phyloP scores from a whole-genome alignment of 2,888 invertebrate species.

The Orthosia gracilis region DNA sequence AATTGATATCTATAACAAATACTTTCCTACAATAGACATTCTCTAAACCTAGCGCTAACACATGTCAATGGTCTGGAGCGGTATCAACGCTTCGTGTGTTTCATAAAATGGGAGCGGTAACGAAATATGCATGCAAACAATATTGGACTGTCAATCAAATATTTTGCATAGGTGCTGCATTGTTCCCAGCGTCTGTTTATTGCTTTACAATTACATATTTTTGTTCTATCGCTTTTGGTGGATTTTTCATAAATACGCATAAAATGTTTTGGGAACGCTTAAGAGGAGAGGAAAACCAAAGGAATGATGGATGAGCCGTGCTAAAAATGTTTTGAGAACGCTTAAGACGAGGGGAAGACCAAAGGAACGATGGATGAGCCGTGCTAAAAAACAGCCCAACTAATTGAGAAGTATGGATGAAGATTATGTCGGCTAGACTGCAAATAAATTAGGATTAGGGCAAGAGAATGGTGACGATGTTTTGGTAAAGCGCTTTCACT shows the following conservation, averaged over 20 bases:
- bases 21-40: constrained; percentile 3
- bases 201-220: constrained; percentile 16
- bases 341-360: too few relatives aligned
- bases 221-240: neutral
- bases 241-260: neutral
- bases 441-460: too few relatives aligned
- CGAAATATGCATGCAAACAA: constrained; percentile 60
- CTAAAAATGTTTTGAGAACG: too few relatives aligned
- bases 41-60: constrained; percentile 9
- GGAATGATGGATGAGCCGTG: too few relatives aligned
- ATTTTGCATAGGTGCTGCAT: constrained; percentile 35
- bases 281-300: too few relatives aligned
- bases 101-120: constrained; percentile 46
- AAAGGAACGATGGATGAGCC: too few relatives aligned
- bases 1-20: neutral
- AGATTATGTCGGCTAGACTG: too few relatives aligned
- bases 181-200: constrained; percentile 39
- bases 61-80: constrained; percentile 29
- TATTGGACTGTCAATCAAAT: constrained; percentile 64
- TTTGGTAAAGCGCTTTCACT: too few relatives aligned
- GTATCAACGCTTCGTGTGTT: constrained; percentile 43
- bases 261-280: too few relatives aligned
- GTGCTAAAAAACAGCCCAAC: too few relatives aligned
- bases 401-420: too few relatives aligned
- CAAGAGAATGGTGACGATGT: too few relatives aligned